Percentiles rank a stretch among this genome's conserved stretches.
These are phyloP conservation scores for Zosterops lateralis DNA, from an alignment of 2,113 vertebrate genomes.

Conservation along the genomic window DNA sequence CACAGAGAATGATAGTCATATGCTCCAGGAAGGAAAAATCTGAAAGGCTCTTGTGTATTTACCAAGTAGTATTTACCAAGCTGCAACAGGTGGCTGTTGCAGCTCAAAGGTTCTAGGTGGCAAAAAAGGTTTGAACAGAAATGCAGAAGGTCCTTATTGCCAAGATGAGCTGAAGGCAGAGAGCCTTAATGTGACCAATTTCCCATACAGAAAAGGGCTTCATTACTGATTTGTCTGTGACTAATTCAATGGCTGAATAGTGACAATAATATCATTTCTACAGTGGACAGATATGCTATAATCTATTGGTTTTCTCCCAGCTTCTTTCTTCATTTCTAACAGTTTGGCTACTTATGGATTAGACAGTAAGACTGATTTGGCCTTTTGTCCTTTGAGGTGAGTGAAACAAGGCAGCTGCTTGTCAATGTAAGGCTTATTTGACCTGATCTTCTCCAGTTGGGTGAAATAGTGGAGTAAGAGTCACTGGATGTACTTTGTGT, in stretches of 20 bases:
- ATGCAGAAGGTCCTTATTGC: background rate
- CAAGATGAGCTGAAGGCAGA: background rate
- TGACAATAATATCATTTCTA: background rate
- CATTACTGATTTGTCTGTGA: background rate
- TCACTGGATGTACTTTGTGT: background rate
- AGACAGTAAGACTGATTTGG: background rate
- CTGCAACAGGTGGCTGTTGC: background rate
- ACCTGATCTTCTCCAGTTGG: background rate
- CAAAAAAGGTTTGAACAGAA: background rate
- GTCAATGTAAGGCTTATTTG: background rate
- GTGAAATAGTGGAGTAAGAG: background rate
- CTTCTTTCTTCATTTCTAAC: background rate
- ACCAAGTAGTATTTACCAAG: background rate
- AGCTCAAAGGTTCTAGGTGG: background rate
- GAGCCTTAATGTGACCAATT: background rate
- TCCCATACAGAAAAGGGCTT: background rate
- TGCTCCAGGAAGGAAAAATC: background rate
- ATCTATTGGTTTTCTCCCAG: background rate
- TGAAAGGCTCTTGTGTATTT: background rate
- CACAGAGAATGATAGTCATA: background rate
- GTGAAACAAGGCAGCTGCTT: background rate
- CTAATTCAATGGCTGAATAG: background rate
- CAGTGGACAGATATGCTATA: background rate
- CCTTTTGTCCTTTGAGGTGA: background rate
- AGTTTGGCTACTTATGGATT: rapidly evolving